Base-by-base conservation (phyloP, 92 coral and sea anemone genomes). In the Porites divaricata region DNA sequence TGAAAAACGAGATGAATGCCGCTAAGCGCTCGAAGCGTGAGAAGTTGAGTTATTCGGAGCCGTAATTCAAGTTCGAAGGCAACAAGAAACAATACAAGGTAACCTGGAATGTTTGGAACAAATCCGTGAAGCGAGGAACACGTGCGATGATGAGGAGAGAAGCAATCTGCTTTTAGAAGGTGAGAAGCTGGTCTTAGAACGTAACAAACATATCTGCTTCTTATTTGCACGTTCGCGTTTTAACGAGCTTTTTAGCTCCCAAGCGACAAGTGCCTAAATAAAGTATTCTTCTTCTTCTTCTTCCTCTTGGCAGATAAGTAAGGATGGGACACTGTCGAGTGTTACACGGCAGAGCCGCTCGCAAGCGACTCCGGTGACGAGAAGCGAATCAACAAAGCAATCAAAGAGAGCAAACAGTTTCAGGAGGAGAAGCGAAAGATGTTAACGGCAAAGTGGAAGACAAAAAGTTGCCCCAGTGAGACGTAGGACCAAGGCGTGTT, bases 301-400 rank as follows among this genome's bases (percentile, higher is more conserved):
- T n/a, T n/a, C n/a, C n/a, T n/a, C n/a, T n/a, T n/a, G 28, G 86
- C 89, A n/a, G 92, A 78, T 54, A 89, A 78, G 79, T 83, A 83
- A 24, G 88, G 91, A 1, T 88, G 91, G 91, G 91, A 82, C 22
- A 68, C 90, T 8, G 92, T 89, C 0, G 83, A 83, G 23, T 77
- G 89, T 28, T 89, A 84, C 68, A 77, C 83, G 19, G 77, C 81
- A 17, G 86, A 84, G 62, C 86, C 86, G 20, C 82, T 89, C 8
- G 89, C 92, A 17, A 79, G 81, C 54, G 75, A 85, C 69, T 80
- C 82, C 16, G 87, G 86, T 17, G 89, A 89, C 76, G 87, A 89
- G 56, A 89, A 81, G 74, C 59, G 77, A n/a, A 85, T 79, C 13
- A 85, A 85, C 58, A 79, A 65, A 24, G 85, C 89, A 7, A 25